These are phyloP conservation scores for Eulemur rufifrons DNA, from an alignment of 2,113 vertebrate genomes.

Conservation along the genomic window DNA sequence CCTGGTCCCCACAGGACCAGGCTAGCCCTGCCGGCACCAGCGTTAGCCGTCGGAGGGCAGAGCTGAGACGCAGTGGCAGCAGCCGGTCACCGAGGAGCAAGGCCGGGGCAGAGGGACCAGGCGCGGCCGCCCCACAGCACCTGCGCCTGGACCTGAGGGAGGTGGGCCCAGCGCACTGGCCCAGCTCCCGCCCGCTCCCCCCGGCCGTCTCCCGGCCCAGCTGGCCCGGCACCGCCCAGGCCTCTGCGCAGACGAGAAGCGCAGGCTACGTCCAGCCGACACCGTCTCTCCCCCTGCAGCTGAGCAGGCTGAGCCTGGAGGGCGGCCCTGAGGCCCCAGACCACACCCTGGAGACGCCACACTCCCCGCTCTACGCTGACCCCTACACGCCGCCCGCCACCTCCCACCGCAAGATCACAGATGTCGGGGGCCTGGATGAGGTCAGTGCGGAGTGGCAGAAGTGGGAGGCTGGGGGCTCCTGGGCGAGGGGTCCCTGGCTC, in stretches of 20 bases:
- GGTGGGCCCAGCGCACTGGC: slow-evolving; percentile 50
- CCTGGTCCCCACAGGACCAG: slow-evolving; percentile 81
- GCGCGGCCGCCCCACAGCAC: background rate
- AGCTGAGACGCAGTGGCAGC: slow-evolving; percentile 84
- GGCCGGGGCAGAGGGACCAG: slow-evolving; percentile 63
- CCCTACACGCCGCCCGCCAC: slow-evolving; percentile 85
- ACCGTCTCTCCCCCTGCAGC: slow-evolving; percentile 75
- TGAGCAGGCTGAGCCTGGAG: slow-evolving; percentile 85
- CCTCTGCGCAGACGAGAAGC: background rate
- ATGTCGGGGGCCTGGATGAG: slow-evolving; percentile 69
- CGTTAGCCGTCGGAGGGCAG: background rate
- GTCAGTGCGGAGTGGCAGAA: slow-evolving; percentile 56
- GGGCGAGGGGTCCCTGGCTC: background rate
- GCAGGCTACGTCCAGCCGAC: background rate
- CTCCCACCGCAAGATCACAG: slow-evolving; percentile 39
- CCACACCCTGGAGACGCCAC: slow-evolving; percentile 67
- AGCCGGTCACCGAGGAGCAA: slow-evolving; percentile 85
- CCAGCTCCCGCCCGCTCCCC: rapidly evolving
- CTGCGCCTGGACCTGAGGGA: slow-evolving; percentile 70
- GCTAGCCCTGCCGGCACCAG: slow-evolving; percentile 13
- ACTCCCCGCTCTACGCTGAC: slow-evolving; percentile 88
- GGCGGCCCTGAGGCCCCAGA: slow-evolving; percentile 39
- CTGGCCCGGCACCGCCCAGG: background rate
- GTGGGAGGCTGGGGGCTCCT: background rate
- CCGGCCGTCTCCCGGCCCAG: too few relatives aligned